Conservation (phyloP, 2,113 vertebrate species). For the Cricetomys ansorgei region DNA sequence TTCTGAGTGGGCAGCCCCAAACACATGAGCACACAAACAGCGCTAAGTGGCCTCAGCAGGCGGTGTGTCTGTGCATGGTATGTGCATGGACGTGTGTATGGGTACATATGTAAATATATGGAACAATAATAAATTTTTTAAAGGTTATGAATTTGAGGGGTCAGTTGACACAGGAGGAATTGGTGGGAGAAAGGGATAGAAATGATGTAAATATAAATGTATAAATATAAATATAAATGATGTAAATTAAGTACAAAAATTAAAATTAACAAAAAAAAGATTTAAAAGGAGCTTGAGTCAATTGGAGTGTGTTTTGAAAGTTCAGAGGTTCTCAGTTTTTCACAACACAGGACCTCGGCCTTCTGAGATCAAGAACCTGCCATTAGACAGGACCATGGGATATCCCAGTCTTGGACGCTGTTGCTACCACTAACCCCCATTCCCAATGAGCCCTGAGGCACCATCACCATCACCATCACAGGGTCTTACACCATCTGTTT, state of each 20-base stretch:
- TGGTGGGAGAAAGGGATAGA: neutral
- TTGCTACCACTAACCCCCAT: rapidly evolving
- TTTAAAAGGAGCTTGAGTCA: neutral
- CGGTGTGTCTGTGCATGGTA: neutral
- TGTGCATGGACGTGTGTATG: no score
- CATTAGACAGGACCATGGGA: rapidly evolving
- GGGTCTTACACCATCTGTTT: rapidly evolving
- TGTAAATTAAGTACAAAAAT: no score
- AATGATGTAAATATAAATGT: neutral
- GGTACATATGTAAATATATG: neutral
- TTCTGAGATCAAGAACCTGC: neutral
- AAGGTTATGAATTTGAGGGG: neutral
- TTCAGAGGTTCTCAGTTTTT: neutral
- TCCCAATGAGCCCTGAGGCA: neutral
- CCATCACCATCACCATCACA: neutral
- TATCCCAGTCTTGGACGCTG: neutral
- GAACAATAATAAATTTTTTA: neutral
- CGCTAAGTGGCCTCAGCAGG: neutral
- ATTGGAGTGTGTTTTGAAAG: neutral
- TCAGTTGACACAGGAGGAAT: neutral
- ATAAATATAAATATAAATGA: no score
- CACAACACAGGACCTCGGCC: rapidly evolving
- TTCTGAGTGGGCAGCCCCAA: neutral
- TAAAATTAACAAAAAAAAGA: neutral
- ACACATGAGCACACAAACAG: neutral